Base-by-base conservation (phyloP, 1,140 invertebrate species). In the Grapholita molesta region DNA sequence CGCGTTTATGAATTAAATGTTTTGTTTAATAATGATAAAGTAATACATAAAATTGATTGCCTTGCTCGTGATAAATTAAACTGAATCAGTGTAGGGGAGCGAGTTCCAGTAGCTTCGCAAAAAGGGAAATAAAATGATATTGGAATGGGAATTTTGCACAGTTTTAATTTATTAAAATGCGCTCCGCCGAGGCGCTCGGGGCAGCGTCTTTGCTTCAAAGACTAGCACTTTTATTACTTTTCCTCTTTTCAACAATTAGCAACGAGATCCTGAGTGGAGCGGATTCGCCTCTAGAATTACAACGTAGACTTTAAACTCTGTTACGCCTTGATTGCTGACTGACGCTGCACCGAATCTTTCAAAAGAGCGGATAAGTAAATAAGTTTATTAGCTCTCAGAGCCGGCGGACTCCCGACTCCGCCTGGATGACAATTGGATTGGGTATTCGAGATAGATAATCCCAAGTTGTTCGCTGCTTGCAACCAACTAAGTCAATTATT, bases 111-210 rank as follows among this genome's bases (percentile, higher is more conserved):
- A 74, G 70, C 64, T 64, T 73, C 70, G 76, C 69, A 81, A 84
- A 87, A 85, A 79, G 76, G 75, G 82, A 88, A 84, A 85, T 77
- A 78, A 75, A 88, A 82, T 83, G 78, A 84, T 89, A 88, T 90
- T 85, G 88, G 74, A 90, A 89, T 85, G 83, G 73, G 87, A 88
- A 88, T 89, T 88, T 87, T 84, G 86, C 80, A 75, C 86, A 88
- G 84, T 89, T 91, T 90, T 89, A 89, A 91, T 89, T 89, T 91
- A 89, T 91, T 89, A 89, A 91, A 89, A 91, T 89, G 83, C 78
- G 78, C 79, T 85, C 77, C 76, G 77, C 28, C 77, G 74, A 80
- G 78, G 75, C 79, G 84, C 80, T 74, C 79, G 77, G 78, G 79
- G 83, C 64, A 79, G 82, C 83, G 81, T 81, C 87, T 89, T 83